phyloP scores from a whole-genome alignment of 2,113 vertebrate genomes.

The Spheniscus mendiculus region DNA sequence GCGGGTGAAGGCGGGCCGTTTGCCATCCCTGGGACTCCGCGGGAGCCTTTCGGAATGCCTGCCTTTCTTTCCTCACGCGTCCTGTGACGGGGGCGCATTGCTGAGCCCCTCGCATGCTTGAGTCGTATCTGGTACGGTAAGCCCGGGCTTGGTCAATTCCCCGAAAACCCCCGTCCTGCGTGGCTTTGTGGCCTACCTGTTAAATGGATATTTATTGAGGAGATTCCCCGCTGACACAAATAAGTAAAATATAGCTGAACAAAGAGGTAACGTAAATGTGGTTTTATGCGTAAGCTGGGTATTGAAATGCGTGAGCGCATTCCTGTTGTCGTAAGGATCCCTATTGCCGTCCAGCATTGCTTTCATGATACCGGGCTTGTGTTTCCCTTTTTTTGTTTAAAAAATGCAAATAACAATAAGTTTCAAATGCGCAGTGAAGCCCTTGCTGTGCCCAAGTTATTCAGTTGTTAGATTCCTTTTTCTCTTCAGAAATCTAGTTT shows the following conservation, averaged over 20 bases:
- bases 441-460: neutral
- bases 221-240: neutral
- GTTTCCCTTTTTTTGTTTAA: neutral
- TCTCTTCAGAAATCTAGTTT: neutral
- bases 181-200: neutral
- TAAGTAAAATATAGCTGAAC: neutral
- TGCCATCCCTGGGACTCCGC: neutral
- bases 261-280: neutral
- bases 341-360: neutral
- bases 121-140: accelerated
- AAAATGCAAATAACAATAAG: neutral
- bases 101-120: accelerated
- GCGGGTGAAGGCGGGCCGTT: accelerated
- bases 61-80: accelerated
- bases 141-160: neutral
- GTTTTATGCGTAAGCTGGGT: neutral
- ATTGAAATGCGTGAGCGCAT: neutral
- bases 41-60: accelerated
- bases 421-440: neutral
- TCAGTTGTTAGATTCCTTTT: neutral
- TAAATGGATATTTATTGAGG: neutral
- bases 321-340: neutral
- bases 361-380: neutral
- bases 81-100: neutral
- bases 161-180: neutral